A percentile compares a stretch with the other conserved stretches of the same genome.
These are phyloP conservation scores for Autographa gamma DNA, from an alignment of 2,888 invertebrate species.

Conservation along the genomic window DNA sequence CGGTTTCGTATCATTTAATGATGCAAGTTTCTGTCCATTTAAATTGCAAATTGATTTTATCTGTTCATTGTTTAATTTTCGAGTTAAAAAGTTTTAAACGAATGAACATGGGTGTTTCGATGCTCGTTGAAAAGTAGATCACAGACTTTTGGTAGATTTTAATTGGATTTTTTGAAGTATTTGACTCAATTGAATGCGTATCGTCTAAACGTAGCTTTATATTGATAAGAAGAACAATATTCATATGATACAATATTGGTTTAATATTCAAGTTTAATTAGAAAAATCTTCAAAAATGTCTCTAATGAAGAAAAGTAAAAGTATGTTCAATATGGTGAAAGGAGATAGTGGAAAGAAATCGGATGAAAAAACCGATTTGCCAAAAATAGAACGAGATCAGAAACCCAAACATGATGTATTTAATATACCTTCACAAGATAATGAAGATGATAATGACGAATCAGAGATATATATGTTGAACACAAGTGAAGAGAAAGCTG, in stretches of 20 bases:
- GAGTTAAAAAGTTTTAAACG: neutral
- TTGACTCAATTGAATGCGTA: neutral
- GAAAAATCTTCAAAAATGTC: neutral
- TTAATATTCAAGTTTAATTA: neutral
- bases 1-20: neutral
- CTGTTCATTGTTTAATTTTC: constrained; percentile 2
- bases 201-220: neutral
- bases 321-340: neutral
- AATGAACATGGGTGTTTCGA: neutral
- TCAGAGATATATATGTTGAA: neutral
- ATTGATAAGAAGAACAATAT: neutral
- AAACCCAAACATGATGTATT: neutral
- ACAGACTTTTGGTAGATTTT: neutral
- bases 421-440: neutral
- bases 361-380: neutral
- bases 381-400: neutral
- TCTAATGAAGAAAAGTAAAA: neutral
- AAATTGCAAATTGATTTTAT: neutral
- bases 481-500: neutral
- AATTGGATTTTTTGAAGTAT: neutral
- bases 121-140: neutral
- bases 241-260: no score
- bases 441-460: neutral
- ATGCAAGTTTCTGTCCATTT: neutral
- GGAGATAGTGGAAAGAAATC: neutral